Evolutionary conservation across 2,797 vertebrate genomes (phyloP).

Genomic region (Avahi laniger): DNA sequence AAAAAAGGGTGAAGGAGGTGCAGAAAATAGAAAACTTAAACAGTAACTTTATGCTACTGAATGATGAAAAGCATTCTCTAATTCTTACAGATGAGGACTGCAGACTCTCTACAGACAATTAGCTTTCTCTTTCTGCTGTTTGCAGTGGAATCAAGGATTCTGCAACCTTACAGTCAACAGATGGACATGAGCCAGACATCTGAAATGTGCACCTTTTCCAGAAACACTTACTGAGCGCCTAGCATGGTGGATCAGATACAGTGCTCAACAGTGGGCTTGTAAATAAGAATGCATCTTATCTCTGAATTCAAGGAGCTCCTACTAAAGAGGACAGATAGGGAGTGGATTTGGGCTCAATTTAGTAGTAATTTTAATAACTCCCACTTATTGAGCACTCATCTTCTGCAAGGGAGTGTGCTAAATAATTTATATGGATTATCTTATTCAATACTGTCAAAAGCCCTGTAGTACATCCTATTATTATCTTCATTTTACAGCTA

Average conservation of each 20-base stretch:
- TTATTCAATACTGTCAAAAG: neutral
- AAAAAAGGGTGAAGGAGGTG: neutral
- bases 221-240: neutral
- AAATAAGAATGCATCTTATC: neutral
- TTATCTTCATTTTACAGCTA: neutral
- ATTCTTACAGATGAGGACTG: slow-evolving; percentile 69
- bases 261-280: neutral
- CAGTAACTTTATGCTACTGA: slow-evolving; percentile 47
- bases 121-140: slow-evolving; percentile 67
- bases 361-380: neutral
- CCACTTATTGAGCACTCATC: rapidly evolving
- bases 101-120: slow-evolving; percentile 65
- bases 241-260: neutral
- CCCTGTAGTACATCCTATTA: neutral
- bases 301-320: neutral
- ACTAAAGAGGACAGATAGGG: neutral
- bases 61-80: slow-evolving; percentile 68
- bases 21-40: slow-evolving; percentile 69
- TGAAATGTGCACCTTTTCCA: neutral
- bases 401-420: neutral
- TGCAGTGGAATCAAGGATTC: slow-evolving; percentile 65
- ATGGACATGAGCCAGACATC: neutral
- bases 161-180: slow-evolving; percentile 42
- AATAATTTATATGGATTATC: neutral
- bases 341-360: neutral